Percentiles rank a stretch among this genome's conserved stretches.
Conservation (phyloP, 2,113 vertebrate genomes). For the Pterocles burchelli region DNA sequence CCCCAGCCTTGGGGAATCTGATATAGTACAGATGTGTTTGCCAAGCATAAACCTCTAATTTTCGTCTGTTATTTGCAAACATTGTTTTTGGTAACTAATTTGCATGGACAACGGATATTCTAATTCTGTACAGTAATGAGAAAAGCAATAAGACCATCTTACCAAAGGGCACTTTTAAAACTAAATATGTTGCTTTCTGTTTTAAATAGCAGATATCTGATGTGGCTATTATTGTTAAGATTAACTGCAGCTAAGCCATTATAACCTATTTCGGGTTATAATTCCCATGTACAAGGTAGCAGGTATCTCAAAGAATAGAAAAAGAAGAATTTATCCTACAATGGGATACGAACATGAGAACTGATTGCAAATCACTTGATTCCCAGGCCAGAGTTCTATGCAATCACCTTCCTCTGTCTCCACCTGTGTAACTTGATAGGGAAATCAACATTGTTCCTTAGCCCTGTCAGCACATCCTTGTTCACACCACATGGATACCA, state of each 20-base stretch:
- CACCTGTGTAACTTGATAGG: rapidly evolving
- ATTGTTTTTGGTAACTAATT: not conserved
- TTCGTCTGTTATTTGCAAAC: slow-evolving; percentile 30
- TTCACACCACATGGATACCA: rapidly evolving
- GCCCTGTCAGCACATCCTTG: not conserved
- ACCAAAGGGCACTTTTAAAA: slow-evolving; percentile 36
- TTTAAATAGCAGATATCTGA: not conserved
- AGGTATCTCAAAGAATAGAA: not conserved
- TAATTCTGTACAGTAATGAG: slow-evolving; percentile 12
- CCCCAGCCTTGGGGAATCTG: not conserved
- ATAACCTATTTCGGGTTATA: not conserved
- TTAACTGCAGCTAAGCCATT: not conserved
- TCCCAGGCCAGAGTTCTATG: not conserved
- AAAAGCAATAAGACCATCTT: slow-evolving; percentile 30
- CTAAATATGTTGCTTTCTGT: not conserved
- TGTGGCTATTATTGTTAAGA: not conserved
- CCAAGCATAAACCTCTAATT: not conserved
- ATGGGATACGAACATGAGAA: not conserved
- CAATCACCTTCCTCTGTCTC: rapidly evolving
- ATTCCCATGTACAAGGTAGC: not conserved
- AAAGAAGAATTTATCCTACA: not conserved
- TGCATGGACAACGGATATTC: not conserved
- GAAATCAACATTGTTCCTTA: not conserved
- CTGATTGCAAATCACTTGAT: not conserved
- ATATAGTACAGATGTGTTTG: not conserved